Evolutionary conservation across 2,888 invertebrate genomes (phyloP), one percentile per base, ranked within the genome.

Genomic region (Cotesia congregata): DNA sequence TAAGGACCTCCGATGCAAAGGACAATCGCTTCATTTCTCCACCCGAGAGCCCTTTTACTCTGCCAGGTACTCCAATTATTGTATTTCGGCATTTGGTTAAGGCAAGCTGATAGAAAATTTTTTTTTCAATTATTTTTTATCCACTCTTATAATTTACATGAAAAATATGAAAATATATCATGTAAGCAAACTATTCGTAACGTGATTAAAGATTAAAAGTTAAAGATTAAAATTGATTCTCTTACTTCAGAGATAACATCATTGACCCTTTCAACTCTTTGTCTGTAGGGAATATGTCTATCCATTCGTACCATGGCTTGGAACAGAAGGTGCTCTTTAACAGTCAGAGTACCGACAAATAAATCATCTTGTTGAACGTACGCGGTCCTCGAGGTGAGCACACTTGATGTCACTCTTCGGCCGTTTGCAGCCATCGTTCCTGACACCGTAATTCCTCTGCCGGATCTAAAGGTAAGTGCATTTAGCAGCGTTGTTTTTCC

Each of bases 1-100:
- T 98, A 67, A 98, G 91, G 1, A 98, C 95, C 91, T 99, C 99
- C n/a, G 97, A 96, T 17, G 98, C 99, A 88, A 99, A 98, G 0
- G 98, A 96, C 9, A 99, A 91, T 76, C 98, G 92, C 89, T 98
- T 98, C 92, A 95, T 95, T 90, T 99, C 99, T 0, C 99, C 99
- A 0, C 99, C 99, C 0, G 98, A 98, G 77, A 98, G 94, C 0
- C 98, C 98, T 90, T 97, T 97, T 61, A 96, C 91, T 20, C 95
- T 90, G 0, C 98, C 98, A 0, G 96, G 94, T 67, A 95, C 93
- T 0, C 99, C 98, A 78, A 99, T 98, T 62, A 94, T 92, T 9
- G 97, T 97, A 86, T 98, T 93, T 88, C 95, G 94, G 90, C 98
- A 98, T 90, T 97, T 97, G 50, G 92, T 92, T 71, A 99, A 91